These are phyloP conservation scores for Drosophila melanosoma DNA, from an alignment of 2,888 invertebrate genomes.

Conservation along the genomic window DNA sequence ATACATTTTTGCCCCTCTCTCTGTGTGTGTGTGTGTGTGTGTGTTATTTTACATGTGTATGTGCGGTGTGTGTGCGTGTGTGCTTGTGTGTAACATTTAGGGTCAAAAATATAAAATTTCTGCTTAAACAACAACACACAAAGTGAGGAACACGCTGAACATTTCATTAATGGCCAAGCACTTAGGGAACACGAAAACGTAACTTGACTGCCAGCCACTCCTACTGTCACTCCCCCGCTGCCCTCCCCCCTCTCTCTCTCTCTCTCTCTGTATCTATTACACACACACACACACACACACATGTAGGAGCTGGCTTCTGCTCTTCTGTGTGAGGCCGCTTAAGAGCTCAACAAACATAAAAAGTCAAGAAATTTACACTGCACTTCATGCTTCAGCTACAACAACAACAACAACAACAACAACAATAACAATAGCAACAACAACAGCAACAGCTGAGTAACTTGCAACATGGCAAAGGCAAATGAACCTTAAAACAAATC, in stretches of 20 bases:
- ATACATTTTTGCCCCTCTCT: not conserved
- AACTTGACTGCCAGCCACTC: conserved; percentile 7
- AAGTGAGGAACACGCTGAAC: conserved; percentile 7
- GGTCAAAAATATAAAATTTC: conserved; percentile 41
- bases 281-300: not conserved
- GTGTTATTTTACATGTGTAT: not conserved
- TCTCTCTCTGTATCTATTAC: not conserved
- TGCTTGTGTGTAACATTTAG: conserved; percentile 11
- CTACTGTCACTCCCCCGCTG: not conserved
- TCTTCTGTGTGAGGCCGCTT: conserved; percentile 50
- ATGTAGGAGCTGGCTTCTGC: not conserved
- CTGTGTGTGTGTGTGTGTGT: conserved; percentile 3
- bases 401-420: conserved; percentile 5
- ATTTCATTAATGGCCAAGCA: conserved; percentile 58
- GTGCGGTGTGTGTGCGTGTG: not conserved
- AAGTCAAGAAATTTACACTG: conserved; percentile 80
- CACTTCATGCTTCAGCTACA: conserved; percentile 59
- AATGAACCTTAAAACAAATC: conserved; percentile 77
- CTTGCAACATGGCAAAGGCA: conserved; percentile 46
- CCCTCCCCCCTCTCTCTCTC: not conserved
- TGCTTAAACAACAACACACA: conserved; percentile 34
- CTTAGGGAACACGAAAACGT: conserved; percentile 27
- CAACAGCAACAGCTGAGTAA: conserved; percentile 8
- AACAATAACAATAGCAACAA: conserved; percentile 8
- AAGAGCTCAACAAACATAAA: conserved; percentile 82